Evolutionary conservation across 2,113 vertebrate species (phyloP).

Genomic region (Benthochromis sp.): DNA sequence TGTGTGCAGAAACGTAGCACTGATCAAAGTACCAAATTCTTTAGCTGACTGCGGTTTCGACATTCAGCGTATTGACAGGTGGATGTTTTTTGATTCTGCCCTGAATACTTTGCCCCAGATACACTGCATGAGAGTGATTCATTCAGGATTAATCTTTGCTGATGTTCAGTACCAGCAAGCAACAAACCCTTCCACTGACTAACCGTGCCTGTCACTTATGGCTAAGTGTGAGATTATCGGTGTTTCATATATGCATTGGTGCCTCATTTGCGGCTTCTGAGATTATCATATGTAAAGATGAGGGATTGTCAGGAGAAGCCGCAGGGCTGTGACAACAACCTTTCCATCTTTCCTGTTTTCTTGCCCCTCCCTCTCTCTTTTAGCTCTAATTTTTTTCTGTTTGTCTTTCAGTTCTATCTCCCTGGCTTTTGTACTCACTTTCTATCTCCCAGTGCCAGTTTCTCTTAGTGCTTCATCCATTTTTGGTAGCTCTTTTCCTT

Average conservation of each 20-base stretch:
- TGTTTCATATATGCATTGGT: constrained; percentile 34
- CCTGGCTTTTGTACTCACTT: background rate
- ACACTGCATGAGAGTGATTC: background rate
- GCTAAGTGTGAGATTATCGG: constrained; percentile 54
- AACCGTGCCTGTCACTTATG: constrained; percentile 40
- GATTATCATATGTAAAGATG: constrained; percentile 68
- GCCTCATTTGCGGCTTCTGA: constrained; percentile 46
- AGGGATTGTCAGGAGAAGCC: constrained; percentile 44
- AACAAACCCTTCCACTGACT: constrained; percentile 26
- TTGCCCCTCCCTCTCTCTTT: constrained; percentile 6
- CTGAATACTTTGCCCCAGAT: constrained; percentile 2
- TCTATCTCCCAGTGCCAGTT: background rate
- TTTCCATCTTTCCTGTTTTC: constrained; percentile 5
- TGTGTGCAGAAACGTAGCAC: background rate
- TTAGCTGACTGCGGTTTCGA: background rate
- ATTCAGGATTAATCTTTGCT: constrained; percentile 30
- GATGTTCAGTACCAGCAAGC: background rate
- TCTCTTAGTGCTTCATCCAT: background rate
- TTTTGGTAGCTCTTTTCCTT: background rate
- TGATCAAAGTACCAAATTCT: background rate
- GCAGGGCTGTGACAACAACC: constrained; percentile 28
- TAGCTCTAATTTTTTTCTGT: background rate
- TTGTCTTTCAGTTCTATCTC: background rate
- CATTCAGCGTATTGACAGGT: constrained; percentile 21
- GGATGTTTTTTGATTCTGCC: constrained; percentile 30